Percentiles rank a stretch among this genome's conserved stretches.
Evolutionary conservation across 2,888 invertebrate genomes (phyloP).

Genomic region (Prionchulus punctatus): DNA sequence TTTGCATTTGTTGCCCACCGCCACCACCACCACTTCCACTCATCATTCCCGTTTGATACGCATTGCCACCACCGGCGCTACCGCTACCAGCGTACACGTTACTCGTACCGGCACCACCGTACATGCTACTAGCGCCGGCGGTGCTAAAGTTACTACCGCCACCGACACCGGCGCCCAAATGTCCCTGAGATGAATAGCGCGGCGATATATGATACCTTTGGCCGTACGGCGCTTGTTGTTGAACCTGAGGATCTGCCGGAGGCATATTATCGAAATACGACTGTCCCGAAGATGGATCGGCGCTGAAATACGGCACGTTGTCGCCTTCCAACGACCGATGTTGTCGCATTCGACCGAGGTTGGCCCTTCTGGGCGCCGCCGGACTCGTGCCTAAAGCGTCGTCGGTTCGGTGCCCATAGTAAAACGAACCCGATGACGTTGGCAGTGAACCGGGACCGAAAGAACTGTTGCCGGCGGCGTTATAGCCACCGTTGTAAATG

Average conservation of each 20-base stretch:
- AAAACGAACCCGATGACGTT: neutral
- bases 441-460: neutral
- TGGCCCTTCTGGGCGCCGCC: neutral
- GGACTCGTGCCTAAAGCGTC: no score
- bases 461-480: neutral
- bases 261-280: neutral
- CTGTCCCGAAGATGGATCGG: neutral
- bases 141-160: no score
- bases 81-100: neutral
- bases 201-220: no score
- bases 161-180: no score
- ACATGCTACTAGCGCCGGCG: no score
- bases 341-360: neutral
- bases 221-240: no score
- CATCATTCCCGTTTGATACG: neutral
- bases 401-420: no score
- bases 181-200: no score
- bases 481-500: neutral
- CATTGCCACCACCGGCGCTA: neutral
- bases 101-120: neutral
- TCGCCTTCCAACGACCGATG: neutral
- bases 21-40: no score
- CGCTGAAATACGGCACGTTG: neutral
- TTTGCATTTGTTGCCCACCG: neutral
- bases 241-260: neutral